These are phyloP conservation scores for Puntigrus tetrazona DNA, from an alignment of 2,113 vertebrate genomes.

Conservation along the genomic window DNA sequence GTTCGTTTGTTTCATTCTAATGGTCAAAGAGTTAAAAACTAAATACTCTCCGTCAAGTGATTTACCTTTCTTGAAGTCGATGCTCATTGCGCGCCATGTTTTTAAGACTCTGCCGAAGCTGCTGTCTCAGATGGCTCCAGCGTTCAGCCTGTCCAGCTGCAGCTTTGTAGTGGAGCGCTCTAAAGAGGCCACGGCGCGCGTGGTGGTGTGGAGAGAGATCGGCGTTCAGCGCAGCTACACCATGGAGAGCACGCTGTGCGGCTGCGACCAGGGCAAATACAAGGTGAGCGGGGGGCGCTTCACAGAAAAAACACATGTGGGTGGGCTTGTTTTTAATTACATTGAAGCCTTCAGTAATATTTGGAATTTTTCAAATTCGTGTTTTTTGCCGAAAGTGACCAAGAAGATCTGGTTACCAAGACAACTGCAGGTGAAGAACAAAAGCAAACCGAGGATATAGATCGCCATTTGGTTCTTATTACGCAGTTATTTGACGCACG, in stretches of 20 bases:
- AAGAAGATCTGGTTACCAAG: background rate
- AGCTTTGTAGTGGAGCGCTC: constrained; percentile 99
- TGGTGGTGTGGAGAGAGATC: constrained; percentile 97
- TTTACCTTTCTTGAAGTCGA: background rate
- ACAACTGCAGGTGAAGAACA: background rate
- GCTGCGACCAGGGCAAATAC: constrained; percentile 97
- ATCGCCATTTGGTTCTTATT: background rate
- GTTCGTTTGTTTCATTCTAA: no score
- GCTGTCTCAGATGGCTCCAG: constrained; percentile 91
- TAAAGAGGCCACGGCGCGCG: constrained; percentile 94
- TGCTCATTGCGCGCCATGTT: background rate
- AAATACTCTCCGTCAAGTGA: background rate
- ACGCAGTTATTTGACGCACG: background rate
- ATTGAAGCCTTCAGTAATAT: background rate
- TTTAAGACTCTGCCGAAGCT: constrained; percentile 90
- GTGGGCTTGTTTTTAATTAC: no score
- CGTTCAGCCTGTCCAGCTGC: constrained; percentile 95
- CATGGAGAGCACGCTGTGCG: constrained; percentile 97
- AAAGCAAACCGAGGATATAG: background rate
- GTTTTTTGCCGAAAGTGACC: background rate
- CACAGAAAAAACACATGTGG: no score
- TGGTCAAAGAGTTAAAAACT: no score
- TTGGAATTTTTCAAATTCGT: background rate
- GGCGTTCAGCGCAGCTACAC: constrained; percentile 97
- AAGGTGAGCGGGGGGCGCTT: no score